A percentile compares a stretch with the other conserved stretches of the same genome.
Evolutionary conservation across 2,888 invertebrate species (phyloP).

Genomic region (Griposia aprilina): DNA sequence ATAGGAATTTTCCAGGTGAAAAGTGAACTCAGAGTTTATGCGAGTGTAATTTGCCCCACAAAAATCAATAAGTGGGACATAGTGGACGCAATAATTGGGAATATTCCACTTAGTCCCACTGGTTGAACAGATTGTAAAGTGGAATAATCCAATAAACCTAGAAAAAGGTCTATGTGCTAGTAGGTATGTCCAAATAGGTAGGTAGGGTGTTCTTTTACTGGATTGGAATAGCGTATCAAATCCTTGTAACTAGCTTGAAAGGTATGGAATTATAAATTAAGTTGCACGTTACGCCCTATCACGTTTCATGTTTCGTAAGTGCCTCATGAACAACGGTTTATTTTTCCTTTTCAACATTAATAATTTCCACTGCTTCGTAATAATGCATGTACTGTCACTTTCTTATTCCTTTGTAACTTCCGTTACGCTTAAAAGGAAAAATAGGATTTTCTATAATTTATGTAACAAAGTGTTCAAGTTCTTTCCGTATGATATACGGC

Average conservation of each 20-base stretch:
- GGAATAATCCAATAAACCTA: neutral
- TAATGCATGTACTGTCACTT: conserved; percentile 24
- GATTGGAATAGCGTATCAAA: neutral
- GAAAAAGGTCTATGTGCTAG: neutral
- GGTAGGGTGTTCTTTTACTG: neutral
- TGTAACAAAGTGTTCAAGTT: conserved; percentile 60
- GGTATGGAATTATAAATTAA: conserved; percentile 3
- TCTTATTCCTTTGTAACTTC: conserved; percentile 28
- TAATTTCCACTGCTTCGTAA: neutral
- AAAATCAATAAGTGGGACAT: neutral
- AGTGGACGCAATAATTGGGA: neutral
- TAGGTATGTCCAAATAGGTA: neutral
- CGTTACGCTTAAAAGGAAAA: conserved; percentile 39
- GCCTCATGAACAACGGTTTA: neutral
- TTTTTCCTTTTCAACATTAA: conserved; percentile 1
- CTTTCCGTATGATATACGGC: conserved; percentile 42
- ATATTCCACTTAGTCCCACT: neutral
- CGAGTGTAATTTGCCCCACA: neutral
- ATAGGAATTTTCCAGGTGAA: neutral
- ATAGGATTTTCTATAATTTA: conserved; percentile 63
- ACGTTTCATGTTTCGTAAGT: neutral
- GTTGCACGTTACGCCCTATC: neutral
- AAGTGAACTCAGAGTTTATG: neutral
- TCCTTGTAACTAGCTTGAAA: neutral
- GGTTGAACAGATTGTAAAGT: neutral